Base-by-base conservation (phyloP, 2,113 vertebrate genomes). In the Bubo blakistoni region DNA sequence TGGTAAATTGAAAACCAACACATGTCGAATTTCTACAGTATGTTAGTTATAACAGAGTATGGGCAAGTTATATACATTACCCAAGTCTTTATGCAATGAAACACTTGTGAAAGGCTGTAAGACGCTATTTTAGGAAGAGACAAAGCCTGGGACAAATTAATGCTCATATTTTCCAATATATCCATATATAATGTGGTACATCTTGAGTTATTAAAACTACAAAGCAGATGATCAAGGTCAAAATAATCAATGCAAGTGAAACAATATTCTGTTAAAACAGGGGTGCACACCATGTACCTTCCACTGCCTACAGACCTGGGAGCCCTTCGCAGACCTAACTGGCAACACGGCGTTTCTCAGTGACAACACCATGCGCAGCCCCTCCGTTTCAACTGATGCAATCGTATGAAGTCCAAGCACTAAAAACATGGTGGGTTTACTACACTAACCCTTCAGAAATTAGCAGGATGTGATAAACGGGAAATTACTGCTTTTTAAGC, bases 391-490 rank as follows among this genome's bases (percentile, higher is more conserved):
- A 61, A 0, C 36, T 27, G 52, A 7, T 9, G 10, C 0, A 0
- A 57, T 10, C 3, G 1, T 0, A 9, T 1, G 7, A 47, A 24
- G 76, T 13, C 54, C 38, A 59, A 36, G 46, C 0, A 1, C 78
- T n/a, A 61, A 46, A 55, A 66, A 27, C 26, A 36, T 69, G 52
- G 27, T 57, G 7, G 0, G 58, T 62, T 83, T 38, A 25, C 30
- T 4, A 27, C 6, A 3, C 13, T 42, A 18, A 10, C 32, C 58
- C 67, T 66, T 44, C 76, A 42, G 69, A 36, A 82, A n/a, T 0
- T 4, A 11, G 36, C 24, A 59, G 71, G 25, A n/a, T 3, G 34
- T 0, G 14, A 70, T 2, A 29, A 67, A 51, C 0, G 13, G 67
- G 71, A 69, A 88, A 80, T 51, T 8, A 25, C 32, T 32, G 26